Evolutionary conservation across 2,113 vertebrate species (phyloP).

Genomic region (Scalopus aquaticus): DNA sequence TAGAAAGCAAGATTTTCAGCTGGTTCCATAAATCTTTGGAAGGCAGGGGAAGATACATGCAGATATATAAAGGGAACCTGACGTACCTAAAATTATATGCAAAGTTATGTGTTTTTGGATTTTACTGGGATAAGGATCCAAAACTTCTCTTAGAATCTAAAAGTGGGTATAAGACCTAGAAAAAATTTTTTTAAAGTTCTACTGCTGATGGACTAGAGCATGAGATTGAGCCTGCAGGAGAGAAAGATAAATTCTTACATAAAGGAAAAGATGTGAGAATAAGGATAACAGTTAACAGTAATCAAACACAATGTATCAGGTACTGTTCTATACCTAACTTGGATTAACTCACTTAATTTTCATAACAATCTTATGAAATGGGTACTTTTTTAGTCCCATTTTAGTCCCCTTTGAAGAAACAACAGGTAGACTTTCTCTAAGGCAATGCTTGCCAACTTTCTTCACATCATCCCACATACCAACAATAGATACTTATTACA

Average conservation of each 20-base stretch:
- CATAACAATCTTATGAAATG: neutral
- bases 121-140: neutral
- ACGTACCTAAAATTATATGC: neutral
- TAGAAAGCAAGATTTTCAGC: neutral
- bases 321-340: neutral
- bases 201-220: neutral
- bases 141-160: neutral
- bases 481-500: neutral
- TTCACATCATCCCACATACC: neutral
- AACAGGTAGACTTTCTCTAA: neutral
- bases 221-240: neutral
- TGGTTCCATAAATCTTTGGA: neutral
- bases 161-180: neutral
- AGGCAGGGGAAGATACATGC: neutral
- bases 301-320: neutral
- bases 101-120: neutral
- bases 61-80: neutral
- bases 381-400: neutral
- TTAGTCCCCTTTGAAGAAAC: slow-evolving; percentile 12
- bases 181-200: neutral
- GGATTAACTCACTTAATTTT: neutral
- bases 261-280: neutral
- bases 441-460: neutral
- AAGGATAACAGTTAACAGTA: neutral
- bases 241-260: neutral